Evolutionary conservation across 2,113 vertebrate genomes (phyloP), one percentile per base, ranked within the genome.

Genomic region (Nothocercus nigrocapillus): DNA sequence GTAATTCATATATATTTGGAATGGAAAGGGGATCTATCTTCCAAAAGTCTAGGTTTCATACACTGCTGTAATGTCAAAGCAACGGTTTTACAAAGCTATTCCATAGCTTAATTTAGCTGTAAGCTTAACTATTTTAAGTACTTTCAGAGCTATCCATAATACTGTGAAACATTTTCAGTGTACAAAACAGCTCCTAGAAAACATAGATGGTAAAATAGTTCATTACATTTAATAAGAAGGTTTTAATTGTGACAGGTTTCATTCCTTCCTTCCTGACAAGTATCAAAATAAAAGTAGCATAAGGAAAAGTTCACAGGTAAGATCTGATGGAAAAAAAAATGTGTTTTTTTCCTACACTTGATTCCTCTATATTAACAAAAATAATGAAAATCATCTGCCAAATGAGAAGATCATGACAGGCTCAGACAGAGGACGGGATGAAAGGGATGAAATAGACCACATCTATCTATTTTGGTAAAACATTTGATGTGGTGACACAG

Each of bases 101-200:
- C 1, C 16, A 14, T 79, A 8, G 2, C 18, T 77, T 89, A 70
- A 49, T 32, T 66, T 73, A 45, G n/a, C 14, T 76, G 40, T 53
- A 85, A 94, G 10, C 49, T 32, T 20, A 47, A 88, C 32, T 56
- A 19, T 81, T 80, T 76, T 56, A 77, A 64, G 21, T 54, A 54
- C 34, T 91, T 89, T 83, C 56, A 90, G 82, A 75, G 32, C n/a
- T 81, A 80, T 66, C 83, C 82, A 81, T 70, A 95, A 85, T 74
- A 72, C 54, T 59, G 21, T 85, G 72, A 92, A 81, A 91, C 68
- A 83, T 47, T 91, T 63, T 38, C 34, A 62, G 19, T 59, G 5
- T 42, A 28, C 53, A 82, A 47, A 91, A 85, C 20, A 82, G 15
- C 21, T 87, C 40, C 45, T 49, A 75, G n/a, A 90, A 93, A 94